Base-by-base conservation (phyloP, 1,140 invertebrate genomes). In the Dolichoris vasculosae region DNA sequence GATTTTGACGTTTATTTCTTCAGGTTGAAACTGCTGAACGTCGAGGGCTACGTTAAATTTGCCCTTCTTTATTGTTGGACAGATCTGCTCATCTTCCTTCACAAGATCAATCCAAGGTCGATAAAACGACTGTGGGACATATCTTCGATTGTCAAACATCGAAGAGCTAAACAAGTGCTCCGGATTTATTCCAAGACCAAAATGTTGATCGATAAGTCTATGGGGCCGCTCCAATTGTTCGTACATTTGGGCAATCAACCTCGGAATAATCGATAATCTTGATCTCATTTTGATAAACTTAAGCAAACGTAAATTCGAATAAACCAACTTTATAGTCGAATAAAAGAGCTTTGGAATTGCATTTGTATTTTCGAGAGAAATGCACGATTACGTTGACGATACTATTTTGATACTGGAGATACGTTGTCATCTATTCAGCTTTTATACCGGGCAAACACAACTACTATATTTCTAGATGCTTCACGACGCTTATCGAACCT, bases 21-120 rank as follows among this genome's bases (percentile, higher is more conserved):
- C 95, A 0, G 97, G 97, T 51, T 95, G 93, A 90, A 98, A 98
- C 87, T 98, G 97, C 63, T 97, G 95, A 0, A 98, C 96, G 90
- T 98, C 97, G 88, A 97, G 91, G 90, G 96, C 95, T 92, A 98
- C 96, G 76, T 94, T 95, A n/a, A 94, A 95, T 77, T 94, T 95
- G 73, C 95, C 91, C 83, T 94, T 94, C 1, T 95, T 90, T 30
- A 94, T 92, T 0, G 94, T 94, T 26, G 87, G 89, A 91, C 94
- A 71, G 30, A 82, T 86, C 3, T 86, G 77, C 30, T 73, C 69
- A 17, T 40, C 1, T 0, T 89, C 88, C n/a, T 80, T 77, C 43
- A 88, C 30, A 13, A 86, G 71, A n/a, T 89, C 88, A 8, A 82
- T 67, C 89, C 87, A 90, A 20, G 90, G 88, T 80, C 87, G 85